Conservation (phyloP, 2,797 vertebrate genomes). For the Characodon lateralis region DNA sequence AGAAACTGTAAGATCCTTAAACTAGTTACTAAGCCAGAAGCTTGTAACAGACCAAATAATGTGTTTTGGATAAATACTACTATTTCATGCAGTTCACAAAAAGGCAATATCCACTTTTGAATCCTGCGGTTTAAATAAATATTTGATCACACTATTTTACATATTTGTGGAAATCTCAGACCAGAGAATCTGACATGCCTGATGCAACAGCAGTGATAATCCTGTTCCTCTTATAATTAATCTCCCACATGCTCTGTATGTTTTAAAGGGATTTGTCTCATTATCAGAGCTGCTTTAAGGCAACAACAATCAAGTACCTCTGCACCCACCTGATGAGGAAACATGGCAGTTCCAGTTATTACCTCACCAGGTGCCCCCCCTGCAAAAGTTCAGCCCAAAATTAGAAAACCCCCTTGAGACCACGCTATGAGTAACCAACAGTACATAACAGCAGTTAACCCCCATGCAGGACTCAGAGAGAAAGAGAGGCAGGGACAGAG, state of each 20-base stretch:
- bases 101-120: neutral
- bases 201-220: conserved; percentile 27
- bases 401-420: conserved; percentile 72
- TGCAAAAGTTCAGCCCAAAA: conserved; percentile 71
- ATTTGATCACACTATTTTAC: neutral
- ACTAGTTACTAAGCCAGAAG: neutral
- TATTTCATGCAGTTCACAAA: neutral
- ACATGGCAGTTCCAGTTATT: conserved; percentile 59
- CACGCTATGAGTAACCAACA: conserved; percentile 71
- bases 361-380: conserved; percentile 58
- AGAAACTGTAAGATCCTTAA: neutral
- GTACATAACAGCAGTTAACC: conserved; percentile 77
- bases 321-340: conserved; percentile 33
- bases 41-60: neutral
- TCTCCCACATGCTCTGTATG: conserved; percentile 6
- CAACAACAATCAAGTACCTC: conserved; percentile 21
- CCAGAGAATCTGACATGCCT: neutral
- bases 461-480: conserved; percentile 48
- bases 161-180: conserved; percentile 4
- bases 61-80: no score
- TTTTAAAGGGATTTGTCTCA: conserved; percentile 62
- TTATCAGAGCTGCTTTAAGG: conserved; percentile 46
- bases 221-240: conserved; percentile 36
- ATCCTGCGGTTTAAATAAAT: neutral
- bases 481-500: conserved; percentile 54